phyloP scores from a whole-genome alignment of 1,140 invertebrate species.

The Aphaenogaster floridana region DNA sequence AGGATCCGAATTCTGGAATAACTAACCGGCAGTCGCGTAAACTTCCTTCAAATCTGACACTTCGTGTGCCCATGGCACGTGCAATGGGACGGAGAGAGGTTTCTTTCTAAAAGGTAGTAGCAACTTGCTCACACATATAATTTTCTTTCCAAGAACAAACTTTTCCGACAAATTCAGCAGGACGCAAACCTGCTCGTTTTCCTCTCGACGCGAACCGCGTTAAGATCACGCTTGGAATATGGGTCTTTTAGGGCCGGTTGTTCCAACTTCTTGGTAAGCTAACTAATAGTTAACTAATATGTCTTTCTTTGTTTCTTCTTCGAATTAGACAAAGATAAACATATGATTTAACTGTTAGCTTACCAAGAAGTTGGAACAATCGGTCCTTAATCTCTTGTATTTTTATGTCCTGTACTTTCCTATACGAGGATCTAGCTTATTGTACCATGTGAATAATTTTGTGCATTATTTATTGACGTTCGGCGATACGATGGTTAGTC shows the following conservation, averaged over 20 bases:
- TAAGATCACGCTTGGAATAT: background rate
- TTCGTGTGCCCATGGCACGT: constrained; percentile 1
- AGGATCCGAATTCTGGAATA: background rate
- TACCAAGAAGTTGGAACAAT: too few species aligned
- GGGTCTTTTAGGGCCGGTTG: background rate
- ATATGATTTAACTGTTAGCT: too few species aligned
- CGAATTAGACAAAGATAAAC: too few species aligned
- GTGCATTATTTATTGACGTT: background rate
- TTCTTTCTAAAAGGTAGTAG: constrained; percentile 28
- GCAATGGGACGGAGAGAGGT: constrained; percentile 20
- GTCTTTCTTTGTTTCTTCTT: too few species aligned
- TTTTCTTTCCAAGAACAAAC: background rate
- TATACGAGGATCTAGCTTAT: background rate
- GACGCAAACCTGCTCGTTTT: background rate
- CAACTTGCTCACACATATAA: background rate
- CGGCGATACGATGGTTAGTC: too few species aligned
- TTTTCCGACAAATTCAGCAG: background rate
- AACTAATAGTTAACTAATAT: too few species aligned
- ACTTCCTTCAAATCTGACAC: background rate
- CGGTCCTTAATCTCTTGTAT: background rate
- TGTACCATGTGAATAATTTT: background rate
- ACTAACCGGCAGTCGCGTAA: background rate
- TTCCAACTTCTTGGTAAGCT: too few species aligned
- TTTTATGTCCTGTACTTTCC: background rate
- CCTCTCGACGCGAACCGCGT: background rate